Conservation (phyloP, 2,797 vertebrate species). For the Serranus cabrilla region DNA sequence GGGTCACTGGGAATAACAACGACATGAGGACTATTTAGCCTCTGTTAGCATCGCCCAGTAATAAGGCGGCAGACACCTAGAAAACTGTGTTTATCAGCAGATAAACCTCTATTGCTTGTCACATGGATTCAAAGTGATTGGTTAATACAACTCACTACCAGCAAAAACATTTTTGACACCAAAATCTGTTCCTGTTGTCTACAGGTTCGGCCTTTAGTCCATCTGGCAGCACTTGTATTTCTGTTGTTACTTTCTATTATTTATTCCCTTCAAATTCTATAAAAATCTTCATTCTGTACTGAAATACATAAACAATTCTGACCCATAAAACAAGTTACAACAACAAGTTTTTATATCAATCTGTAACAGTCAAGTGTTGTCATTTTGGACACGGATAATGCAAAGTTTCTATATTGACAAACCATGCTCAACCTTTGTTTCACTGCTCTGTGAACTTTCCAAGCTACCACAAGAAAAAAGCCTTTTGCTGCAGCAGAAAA, state of each 20-base stretch:
- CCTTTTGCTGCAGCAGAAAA: not conserved
- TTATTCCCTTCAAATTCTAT: not conserved
- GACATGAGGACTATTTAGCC: no score
- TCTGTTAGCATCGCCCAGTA: no score
- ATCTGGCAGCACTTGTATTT: not conserved
- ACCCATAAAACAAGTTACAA: not conserved
- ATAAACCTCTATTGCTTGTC: no score
- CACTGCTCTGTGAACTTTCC: no score
- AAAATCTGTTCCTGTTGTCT: no score
- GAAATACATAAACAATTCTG: not conserved
- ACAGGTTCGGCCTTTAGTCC: no score
- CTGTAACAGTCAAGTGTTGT: not conserved
- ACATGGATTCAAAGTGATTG: no score
- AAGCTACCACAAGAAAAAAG: no score
- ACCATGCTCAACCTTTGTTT: not conserved
- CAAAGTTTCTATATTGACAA: not conserved
- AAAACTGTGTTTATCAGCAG: no score
- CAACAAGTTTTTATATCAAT: not conserved
- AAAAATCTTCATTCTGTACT: not conserved
- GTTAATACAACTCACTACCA: no score
- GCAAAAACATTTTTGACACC: no score
- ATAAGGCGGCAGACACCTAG: no score
- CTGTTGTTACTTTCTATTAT: not conserved
- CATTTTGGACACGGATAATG: not conserved
- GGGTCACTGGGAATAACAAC: not conserved